Evolutionary conservation across 23 tunicate genomes (phyloP).

Genomic region (Diplosoma virens): DNA sequence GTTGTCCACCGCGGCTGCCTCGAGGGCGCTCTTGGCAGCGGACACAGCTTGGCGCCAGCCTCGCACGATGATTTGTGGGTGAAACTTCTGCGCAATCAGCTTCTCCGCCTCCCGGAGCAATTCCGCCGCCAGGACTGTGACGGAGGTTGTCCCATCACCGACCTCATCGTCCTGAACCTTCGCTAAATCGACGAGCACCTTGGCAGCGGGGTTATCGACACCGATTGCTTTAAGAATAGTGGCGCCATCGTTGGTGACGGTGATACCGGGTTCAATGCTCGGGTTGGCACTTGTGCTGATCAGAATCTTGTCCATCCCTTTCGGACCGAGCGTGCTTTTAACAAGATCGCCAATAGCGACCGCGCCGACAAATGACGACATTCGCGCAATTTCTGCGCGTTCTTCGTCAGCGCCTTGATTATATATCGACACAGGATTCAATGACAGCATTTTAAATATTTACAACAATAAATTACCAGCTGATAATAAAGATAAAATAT

Average conservation of each 20-base stretch:
- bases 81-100: slow-evolving; percentile 86
- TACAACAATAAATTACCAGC: too few species aligned
- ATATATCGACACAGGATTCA: slow-evolving; percentile 93
- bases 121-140: slow-evolving; percentile 98
- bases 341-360: slow-evolving; percentile 99
- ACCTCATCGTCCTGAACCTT: slow-evolving; percentile 98
- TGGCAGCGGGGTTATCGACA: slow-evolving; percentile 99
- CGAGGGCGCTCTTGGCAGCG: slow-evolving; percentile 73
- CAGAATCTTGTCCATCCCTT: slow-evolving; percentile 99
- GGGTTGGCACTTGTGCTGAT: slow-evolving; percentile 57
- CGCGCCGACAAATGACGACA: slow-evolving; percentile 98
- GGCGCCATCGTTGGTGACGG: slow-evolving; percentile 99
- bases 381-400: slow-evolving; percentile 97
- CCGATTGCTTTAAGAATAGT: slow-evolving; percentile 92
- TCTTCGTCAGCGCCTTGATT: slow-evolving; percentile 97
- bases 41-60: slow-evolving; percentile 88
- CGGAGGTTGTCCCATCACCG: slow-evolving; percentile 99
- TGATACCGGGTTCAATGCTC: slow-evolving; percentile 67
- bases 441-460: slow-evolving; percentile 93
- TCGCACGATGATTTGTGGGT: slow-evolving; percentile 96
- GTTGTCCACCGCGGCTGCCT: slow-evolving; percentile 79
- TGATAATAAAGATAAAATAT: too few species aligned
- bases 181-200: slow-evolving; percentile 77
- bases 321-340: slow-evolving; percentile 96
- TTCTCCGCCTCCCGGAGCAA: slow-evolving; percentile 97